Percentiles rank a stretch among this genome's conserved stretches.
Evolutionary conservation across 2,888 invertebrate species (phyloP).

Genomic region (Priocnemis perturbator): DNA sequence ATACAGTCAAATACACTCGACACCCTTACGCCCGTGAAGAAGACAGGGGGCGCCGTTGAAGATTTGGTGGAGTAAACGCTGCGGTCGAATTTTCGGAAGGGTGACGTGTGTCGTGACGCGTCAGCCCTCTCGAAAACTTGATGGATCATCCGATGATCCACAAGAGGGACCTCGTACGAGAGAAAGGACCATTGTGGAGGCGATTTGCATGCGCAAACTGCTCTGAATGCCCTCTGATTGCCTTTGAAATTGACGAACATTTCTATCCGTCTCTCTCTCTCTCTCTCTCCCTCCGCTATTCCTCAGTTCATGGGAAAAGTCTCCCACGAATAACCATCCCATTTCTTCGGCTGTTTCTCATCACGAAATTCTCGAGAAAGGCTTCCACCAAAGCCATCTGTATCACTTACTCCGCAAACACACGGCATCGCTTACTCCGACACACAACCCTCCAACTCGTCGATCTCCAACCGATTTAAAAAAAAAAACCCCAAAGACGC

Average conservation of each 20-base stretch:
- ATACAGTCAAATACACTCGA: no score
- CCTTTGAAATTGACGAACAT: constrained; percentile 46
- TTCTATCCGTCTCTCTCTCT: neutral
- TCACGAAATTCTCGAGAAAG: constrained; percentile 16
- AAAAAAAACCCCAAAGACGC: no score
- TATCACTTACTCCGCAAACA: no score
- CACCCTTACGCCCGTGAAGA: no score
- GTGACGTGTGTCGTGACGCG: no score
- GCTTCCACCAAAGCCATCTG: neutral
- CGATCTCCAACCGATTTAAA: no score
- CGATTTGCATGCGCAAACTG: constrained; percentile 64
- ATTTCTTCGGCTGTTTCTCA: constrained; percentile 16
- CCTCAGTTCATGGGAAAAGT: constrained; percentile 34
- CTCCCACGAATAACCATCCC: constrained; percentile 22
- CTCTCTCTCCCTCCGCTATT: constrained; percentile 5
- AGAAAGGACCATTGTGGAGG: constrained; percentile 47
- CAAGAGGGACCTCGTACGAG: constrained; percentile 27
- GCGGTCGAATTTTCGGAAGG: no score
- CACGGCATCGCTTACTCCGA: no score
- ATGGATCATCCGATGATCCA: constrained; percentile 63
- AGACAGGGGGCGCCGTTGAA: no score
- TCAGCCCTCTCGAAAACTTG: constrained; percentile 28
- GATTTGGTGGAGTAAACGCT: no score
- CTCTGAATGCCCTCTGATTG: constrained; percentile 65
- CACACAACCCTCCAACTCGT: no score